phyloP scores from a whole-genome alignment of 1,140 invertebrate genomes.

The Zaprionus africanus region DNA sequence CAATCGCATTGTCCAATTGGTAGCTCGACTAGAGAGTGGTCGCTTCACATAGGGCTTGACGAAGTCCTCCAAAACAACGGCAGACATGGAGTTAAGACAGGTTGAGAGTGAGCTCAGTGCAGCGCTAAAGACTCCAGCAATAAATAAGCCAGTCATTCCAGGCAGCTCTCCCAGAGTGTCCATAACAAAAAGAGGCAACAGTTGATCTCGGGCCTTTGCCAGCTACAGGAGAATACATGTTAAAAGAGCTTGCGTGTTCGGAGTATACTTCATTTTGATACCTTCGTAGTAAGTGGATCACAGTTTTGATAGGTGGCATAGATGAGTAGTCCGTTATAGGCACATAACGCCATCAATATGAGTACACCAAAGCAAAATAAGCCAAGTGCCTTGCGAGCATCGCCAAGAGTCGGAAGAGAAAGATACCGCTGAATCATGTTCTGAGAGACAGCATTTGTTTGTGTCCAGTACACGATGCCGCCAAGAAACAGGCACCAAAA shows the following conservation, averaged over 20 bases:
- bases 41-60: conserved; percentile 85
- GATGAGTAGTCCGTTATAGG: conserved; percentile 90
- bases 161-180: conserved; percentile 86
- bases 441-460: conserved; percentile 91
- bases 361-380: conserved; percentile 86
- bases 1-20: conserved; percentile 86
- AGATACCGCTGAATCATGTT: conserved; percentile 90
- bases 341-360: conserved; percentile 86
- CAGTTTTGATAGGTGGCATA: conserved; percentile 90
- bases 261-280: conserved; percentile 48
- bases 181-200: conserved; percentile 88
- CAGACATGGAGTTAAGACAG: conserved; percentile 92
- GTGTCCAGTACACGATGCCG: conserved; percentile 91
- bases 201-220: conserved; percentile 86
- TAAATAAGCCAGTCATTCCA: conserved; percentile 88
- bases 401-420: conserved; percentile 87
- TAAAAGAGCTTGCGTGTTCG: neutral
- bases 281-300: conserved; percentile 88
- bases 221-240: conserved; percentile 74
- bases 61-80: conserved; percentile 90
- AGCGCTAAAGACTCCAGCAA: conserved; percentile 89
- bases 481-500: conserved; percentile 92
- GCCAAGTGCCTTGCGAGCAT: conserved; percentile 87
- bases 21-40: conserved; percentile 84
- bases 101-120: conserved; percentile 91